Base-by-base conservation (phyloP, 2,888 invertebrate species). In the Chalcis sispes region DNA sequence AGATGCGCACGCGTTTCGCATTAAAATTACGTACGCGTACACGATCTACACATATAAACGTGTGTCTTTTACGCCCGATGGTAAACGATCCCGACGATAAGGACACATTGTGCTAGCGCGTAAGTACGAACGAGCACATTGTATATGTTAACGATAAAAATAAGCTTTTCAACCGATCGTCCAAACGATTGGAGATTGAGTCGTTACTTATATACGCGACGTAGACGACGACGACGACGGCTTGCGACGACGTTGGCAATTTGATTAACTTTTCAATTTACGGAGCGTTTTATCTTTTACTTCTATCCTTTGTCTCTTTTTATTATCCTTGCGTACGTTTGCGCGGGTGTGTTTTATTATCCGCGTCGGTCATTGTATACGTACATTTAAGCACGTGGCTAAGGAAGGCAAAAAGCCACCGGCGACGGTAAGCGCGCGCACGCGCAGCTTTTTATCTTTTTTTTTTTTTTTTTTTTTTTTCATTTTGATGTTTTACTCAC, bases 241-340 rank as follows among this genome's bases (percentile, higher is more conserved):
- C 71, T 52, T 54, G 20, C 64, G 32, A 13, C 25, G 20, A 36
- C 71, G 52, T 54, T 58, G 64, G 32, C 25, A 8, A 65, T 73
- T 66, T 66, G 50, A 73, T 73, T 66, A 58, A 66, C 50, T 66
- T 73, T 73, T 73, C 59, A 73, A 59, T 66, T 64, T 27, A 36
- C 20, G 40, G 20, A 29, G 64, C 10, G 56, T 72, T 56, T 36
- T 64, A 61, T 61, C 62, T 36, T 50, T 69, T 40, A 10, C n/a
- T n/a, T n/a, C n/a, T n/a, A n/a, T n/a, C n/a, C n/a, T 36, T 7
- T 10, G 36, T 7, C 5, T 8, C 2, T 46, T 46, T 46, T 46
- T 46, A 46, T 15, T 8, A 46, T n/a, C 25, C n/a, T 46, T 20
- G 36, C 20, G 48, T 18, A n/a, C 15, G 15, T n/a, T 5, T 36